Evolutionary conservation across 2,888 invertebrate species (phyloP).

Genomic region (Andrena trimmerana): DNA sequence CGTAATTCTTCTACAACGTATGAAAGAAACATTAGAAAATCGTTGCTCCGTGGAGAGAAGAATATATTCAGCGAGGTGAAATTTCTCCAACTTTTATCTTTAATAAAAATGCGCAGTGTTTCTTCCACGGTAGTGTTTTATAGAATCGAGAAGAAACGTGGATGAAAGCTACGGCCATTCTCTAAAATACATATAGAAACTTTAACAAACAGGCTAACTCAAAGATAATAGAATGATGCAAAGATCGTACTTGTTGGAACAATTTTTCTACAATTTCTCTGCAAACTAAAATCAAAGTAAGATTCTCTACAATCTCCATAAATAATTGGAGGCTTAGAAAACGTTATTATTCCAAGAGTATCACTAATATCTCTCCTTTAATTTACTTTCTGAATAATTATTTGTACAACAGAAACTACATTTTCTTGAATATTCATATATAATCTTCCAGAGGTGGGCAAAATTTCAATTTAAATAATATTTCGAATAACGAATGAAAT

Average conservation of each 20-base stretch:
- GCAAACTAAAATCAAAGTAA: too few species aligned
- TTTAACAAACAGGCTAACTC: neutral
- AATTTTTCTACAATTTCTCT: neutral
- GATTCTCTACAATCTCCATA: too few species aligned
- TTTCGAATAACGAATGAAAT: too few species aligned
- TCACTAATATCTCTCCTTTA: too few species aligned
- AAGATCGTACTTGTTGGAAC: neutral
- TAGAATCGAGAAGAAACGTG: neutral
- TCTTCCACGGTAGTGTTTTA: neutral
- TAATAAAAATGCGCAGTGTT: neutral
- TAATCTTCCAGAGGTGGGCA: too few species aligned
- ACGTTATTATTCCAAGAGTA: too few species aligned
- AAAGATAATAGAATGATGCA: neutral
- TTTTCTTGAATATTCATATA: too few species aligned
- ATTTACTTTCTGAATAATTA: too few species aligned
- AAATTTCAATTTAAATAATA: too few species aligned
- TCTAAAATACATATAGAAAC: neutral
- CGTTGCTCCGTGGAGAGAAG: slow-evolving; percentile 7
- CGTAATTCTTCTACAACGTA: slow-evolving; percentile 37
- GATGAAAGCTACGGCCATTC: neutral
- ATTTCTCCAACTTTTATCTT: slow-evolving; percentile 25
- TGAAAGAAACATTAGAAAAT: slow-evolving; percentile 53
- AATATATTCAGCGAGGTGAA: slow-evolving; percentile 1
- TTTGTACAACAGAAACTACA: too few species aligned
- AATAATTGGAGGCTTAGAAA: too few species aligned